Evolutionary conservation across 2,113 vertebrate genomes (phyloP), one percentile per base, ranked within the genome.

Genomic region (Pelvicachromis taeniatus): DNA sequence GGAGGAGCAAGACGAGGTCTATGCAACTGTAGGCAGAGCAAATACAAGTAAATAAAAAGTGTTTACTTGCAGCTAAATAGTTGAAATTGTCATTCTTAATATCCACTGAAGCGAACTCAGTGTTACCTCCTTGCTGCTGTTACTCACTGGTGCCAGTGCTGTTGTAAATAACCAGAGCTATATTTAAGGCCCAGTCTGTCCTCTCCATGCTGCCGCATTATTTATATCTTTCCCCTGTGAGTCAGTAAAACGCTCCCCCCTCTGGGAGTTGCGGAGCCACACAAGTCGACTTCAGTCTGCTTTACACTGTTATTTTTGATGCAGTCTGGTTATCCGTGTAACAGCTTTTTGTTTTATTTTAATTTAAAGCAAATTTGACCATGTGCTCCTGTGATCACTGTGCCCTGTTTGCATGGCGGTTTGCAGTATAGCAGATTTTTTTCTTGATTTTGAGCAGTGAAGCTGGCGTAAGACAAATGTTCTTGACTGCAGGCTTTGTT

Each of bases 111-210:
- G 45, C 35, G 33, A 5, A 52, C 84, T 23, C 45, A 26, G 70
- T 21, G 80, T 89, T 56, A 52, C 87, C 58, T 87, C 87, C 78
- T 78, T 73, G 70, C 86, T 85, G 81, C 81, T 85, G 16, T 88
- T 88, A 90, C 73, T 94, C 90, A 91, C 77, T 70, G 79, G 40
- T 83, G 82, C 77, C 58, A 42, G 81, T 80, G 78, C 68, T 82
- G 93, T 83, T 89, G 84, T 93, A 93, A 94, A 94, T 96, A 95
- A 88, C 87, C 68, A 9, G 19, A 31, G 86, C 92, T 95, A 94
- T 93, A 94, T 96, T 93, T 95, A 94, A 92, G 78, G 56, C 63
- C 58, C 85, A 48, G 84, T 82, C 91, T 80, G 87, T 90, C 89
- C 88, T 78, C 90, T 86, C 83, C 35, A 78, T 80, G 53, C 90